A percentile compares a stretch with the other conserved stretches of the same genome.
These are phyloP conservation scores for Pampus argenteus DNA, from an alignment of 2,797 vertebrate genomes.

Conservation along the genomic window DNA sequence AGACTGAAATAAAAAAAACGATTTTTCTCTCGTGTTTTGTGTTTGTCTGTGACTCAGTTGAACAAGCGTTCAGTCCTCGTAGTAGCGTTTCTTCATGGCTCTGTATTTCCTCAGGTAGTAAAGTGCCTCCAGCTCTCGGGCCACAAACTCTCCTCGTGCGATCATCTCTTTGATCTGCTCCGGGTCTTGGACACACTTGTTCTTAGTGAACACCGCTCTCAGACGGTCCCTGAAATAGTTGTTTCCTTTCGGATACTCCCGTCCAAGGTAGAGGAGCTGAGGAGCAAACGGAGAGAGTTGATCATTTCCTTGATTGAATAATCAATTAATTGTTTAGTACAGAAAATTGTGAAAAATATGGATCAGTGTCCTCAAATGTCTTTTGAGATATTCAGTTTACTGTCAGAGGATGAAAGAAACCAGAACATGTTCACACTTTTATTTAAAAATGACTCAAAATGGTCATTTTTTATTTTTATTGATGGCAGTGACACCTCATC, in stretches of 20 bases:
- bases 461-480: too few species aligned
- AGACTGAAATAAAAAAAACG: constrained; percentile 8
- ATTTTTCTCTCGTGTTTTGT: not conserved
- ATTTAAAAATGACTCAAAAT: not conserved
- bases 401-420: too few species aligned
- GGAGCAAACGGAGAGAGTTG: constrained; percentile 2
- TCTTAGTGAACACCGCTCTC: constrained; percentile 87
- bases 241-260: constrained; percentile 90
- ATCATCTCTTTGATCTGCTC: constrained; percentile 88
- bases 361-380: too few species aligned
- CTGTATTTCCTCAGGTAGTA: constrained; percentile 93
- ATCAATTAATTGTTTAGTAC: too few species aligned
- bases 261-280: constrained; percentile 89
- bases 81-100: constrained; percentile 91
- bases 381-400: too few species aligned
- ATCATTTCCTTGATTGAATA: too few species aligned
- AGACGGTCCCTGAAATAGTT: constrained; percentile 90
- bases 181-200: constrained; percentile 87
- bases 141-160: constrained; percentile 85
- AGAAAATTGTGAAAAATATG: too few species aligned
- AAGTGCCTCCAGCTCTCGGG: constrained; percentile 90
- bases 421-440: too few species aligned
- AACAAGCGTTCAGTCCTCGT: constrained; percentile 59
- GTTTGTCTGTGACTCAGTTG: not conserved
- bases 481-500: too few species aligned